A percentile compares a stretch with the other conserved stretches of the same genome.
Conservation (phyloP, 64 coral and sea anemone species). For the Dendronephthya gigantea region DNA sequence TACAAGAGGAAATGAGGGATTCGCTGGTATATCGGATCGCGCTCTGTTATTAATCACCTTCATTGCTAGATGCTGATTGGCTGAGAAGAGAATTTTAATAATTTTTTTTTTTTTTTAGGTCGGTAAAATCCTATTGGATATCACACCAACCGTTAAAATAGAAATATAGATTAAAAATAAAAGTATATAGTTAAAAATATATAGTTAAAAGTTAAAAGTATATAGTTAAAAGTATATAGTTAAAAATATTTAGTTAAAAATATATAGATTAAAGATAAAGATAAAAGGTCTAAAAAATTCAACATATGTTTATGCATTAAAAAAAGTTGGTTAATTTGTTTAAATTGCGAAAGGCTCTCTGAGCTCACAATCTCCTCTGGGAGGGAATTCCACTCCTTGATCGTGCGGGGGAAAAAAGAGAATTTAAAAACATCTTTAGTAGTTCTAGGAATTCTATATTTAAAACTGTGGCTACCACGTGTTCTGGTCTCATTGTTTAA, state of each 20-base stretch:
- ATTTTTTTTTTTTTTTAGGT: neutral
- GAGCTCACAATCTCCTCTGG: neutral
- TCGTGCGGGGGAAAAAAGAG: too few species aligned
- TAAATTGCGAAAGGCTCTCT: neutral
- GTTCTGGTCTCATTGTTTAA: neutral
- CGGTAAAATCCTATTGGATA: neutral
- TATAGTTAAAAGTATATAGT: too few species aligned
- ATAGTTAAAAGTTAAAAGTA: too few species aligned
- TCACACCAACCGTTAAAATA: neutral
- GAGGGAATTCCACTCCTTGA: neutral
- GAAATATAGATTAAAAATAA: too few species aligned
- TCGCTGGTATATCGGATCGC: too few species aligned
- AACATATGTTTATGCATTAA: neutral
- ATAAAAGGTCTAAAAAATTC: neutral
- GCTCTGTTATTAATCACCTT: too few species aligned
- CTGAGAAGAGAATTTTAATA: too few species aligned
- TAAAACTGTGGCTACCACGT: neutral
- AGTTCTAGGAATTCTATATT: neutral
- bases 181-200: too few species aligned
- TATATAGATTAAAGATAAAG: neutral
- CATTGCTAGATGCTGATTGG: too few species aligned
- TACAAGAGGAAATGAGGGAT: too few species aligned
- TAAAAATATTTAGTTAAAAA: neutral
- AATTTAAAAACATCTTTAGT: neutral
- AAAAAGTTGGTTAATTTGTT: neutral